These are phyloP conservation scores for Megaptera novaeangliae DNA, from an alignment of 2,113 vertebrate genomes.

Conservation along the genomic window DNA sequence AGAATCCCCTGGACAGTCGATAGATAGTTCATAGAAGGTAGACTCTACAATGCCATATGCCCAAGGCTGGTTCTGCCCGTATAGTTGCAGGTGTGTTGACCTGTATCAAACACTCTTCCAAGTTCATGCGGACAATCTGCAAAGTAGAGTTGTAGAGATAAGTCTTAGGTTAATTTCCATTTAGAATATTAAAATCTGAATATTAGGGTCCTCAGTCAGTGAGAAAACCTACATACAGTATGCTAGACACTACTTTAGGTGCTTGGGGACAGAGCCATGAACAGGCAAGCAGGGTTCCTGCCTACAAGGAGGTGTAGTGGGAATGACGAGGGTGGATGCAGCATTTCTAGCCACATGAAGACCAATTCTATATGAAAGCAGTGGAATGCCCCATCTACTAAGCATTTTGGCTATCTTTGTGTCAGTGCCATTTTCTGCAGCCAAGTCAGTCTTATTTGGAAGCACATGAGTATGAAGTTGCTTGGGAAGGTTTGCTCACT, in stretches of 20 bases:
- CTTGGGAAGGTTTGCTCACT: not conserved
- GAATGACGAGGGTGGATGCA: not conserved
- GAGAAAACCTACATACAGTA: not conserved
- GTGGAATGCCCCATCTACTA: not conserved
- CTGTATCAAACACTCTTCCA: not conserved
- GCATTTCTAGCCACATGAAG: not conserved
- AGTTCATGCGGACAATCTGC: not conserved
- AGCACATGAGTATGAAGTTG: not conserved
- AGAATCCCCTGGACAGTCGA: not conserved
- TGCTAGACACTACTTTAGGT: not conserved
- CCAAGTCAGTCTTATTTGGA: not conserved
- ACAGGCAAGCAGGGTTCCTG: not conserved
- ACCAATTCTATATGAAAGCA: not conserved
- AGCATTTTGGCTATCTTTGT: not conserved
- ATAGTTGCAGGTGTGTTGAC: not conserved
- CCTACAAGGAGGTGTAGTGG: not conserved
- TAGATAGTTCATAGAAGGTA: not conserved
- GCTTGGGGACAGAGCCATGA: not conserved
- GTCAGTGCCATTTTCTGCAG: not conserved
- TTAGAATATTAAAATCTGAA: not conserved
- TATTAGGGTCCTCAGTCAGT: not conserved
- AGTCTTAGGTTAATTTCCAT: not conserved
- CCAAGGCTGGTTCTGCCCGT: not conserved
- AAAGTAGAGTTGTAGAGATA: not conserved
- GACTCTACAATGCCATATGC: not conserved